These are phyloP conservation scores for Drosophila mettleri DNA, from an alignment of 2,888 invertebrate species.

Conservation along the genomic window DNA sequence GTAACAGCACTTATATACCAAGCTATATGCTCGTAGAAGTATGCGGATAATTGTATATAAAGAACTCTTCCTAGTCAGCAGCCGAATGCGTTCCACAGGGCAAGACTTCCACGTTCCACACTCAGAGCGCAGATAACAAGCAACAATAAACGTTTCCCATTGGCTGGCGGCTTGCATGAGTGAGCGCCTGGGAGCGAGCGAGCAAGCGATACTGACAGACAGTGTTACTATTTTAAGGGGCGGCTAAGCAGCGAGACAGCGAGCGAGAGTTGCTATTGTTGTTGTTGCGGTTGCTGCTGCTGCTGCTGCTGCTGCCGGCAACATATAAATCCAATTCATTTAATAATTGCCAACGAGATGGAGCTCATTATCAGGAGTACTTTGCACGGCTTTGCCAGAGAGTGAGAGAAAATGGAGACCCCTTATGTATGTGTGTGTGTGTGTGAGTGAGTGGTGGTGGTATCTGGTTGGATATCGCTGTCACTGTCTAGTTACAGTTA, in stretches of 20 bases:
- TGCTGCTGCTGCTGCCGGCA: constrained; percentile 51
- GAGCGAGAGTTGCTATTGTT: constrained; percentile 7
- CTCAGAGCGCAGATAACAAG: constrained; percentile 60
- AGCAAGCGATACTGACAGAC: constrained; percentile 12
- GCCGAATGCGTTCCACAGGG: constrained; percentile 63
- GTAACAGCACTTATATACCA: constrained; percentile 5
- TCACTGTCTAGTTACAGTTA: constrained; percentile 55
- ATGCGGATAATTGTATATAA: constrained; percentile 3
- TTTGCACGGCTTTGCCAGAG: constrained; percentile 77
- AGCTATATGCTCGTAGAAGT: not conserved
- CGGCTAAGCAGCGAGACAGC: constrained; percentile 33
- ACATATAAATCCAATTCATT: constrained; percentile 83
- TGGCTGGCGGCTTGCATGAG: constrained; percentile 43
- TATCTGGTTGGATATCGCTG: constrained; percentile 49
- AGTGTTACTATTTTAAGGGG: constrained; percentile 35
- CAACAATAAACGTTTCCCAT: constrained; percentile 47
- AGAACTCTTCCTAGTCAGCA: constrained; percentile 8
- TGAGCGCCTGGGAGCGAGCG: constrained; percentile 1
- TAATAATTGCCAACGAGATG: constrained; percentile 84
- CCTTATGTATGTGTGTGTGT: constrained; percentile 9
- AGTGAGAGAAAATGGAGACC: constrained; percentile 17
- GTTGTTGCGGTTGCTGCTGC: constrained; percentile 28
- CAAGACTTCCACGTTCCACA: constrained; percentile 78
- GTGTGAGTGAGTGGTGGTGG: constrained; percentile 30
- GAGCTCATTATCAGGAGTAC: constrained; percentile 83